Percentiles rank a stretch among this genome's conserved stretches.
Conservation (phyloP, 2,797 vertebrate genomes). For the Ciconia nigra region DNA sequence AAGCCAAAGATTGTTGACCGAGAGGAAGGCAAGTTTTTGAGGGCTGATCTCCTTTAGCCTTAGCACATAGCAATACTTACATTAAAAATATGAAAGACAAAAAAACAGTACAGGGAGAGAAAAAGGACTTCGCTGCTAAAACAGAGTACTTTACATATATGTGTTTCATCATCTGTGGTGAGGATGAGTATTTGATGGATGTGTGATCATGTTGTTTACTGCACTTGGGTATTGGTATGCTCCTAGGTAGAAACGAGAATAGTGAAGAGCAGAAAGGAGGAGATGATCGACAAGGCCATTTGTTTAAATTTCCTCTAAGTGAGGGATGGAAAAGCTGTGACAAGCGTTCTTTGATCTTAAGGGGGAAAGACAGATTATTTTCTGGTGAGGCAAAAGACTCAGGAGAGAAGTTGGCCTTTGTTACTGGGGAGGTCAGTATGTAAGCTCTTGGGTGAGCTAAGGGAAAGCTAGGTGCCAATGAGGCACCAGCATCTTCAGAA, state of each 20-base stretch:
- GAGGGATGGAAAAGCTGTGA: neutral
- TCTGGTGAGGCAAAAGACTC: neutral
- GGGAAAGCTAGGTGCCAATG: neutral
- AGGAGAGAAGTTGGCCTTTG: neutral
- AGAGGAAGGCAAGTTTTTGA: neutral
- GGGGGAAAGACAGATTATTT: neutral
- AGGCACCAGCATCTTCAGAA: neutral
- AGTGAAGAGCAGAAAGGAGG: neutral
- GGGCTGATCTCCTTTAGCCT: neutral
- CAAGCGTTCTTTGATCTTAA: constrained; percentile 5
- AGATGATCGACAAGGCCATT: neutral
- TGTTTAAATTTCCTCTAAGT: neutral
- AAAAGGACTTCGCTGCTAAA: neutral
- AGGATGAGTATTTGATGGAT: neutral
- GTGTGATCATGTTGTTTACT: neutral
- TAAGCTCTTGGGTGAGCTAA: neutral
- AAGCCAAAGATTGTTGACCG: neutral
- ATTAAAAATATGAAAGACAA: neutral
- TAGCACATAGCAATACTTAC: neutral
- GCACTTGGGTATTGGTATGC: neutral
- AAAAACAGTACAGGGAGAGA: neutral
- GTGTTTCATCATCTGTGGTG: neutral
- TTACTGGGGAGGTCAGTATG: neutral
- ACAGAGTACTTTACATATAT: neutral
- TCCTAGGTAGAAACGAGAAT: neutral